Evolutionary conservation across 2,888 invertebrate species (phyloP).

Genomic region (Dendrolimus houi): DNA sequence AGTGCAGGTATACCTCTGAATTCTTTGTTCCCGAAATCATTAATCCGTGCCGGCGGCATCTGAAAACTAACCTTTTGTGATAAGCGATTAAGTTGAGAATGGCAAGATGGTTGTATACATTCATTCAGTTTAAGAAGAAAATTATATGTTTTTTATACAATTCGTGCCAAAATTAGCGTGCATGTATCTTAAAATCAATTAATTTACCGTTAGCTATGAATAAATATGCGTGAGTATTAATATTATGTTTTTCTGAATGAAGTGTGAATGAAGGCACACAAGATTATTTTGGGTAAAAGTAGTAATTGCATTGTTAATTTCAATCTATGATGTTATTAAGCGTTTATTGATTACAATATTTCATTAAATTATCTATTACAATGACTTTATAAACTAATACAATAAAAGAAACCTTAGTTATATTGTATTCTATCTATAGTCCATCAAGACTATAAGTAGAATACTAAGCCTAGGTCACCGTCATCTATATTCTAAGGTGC

Average conservation of each 20-base stretch:
- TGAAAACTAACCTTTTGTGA: background rate
- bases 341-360: too few relatives aligned
- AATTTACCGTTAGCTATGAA: constrained; percentile 41
- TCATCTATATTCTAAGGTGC: too few relatives aligned
- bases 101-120: background rate
- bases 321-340: too few relatives aligned
- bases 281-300: too few relatives aligned
- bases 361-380: too few relatives aligned
- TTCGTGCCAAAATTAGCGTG: constrained; percentile 34
- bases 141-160: background rate
- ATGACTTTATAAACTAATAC: too few relatives aligned
- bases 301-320: too few relatives aligned
- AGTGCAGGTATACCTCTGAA: constrained; percentile 47
- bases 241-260: constrained; percentile 35
- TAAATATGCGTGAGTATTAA: constrained; percentile 26
- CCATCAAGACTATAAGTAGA: too few relatives aligned
- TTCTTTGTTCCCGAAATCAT: constrained; percentile 43
- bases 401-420: too few relatives aligned
- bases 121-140: background rate
- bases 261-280: background rate
- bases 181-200: constrained; percentile 24
- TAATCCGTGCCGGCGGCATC: constrained; percentile 4
- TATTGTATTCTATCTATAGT: too few relatives aligned
- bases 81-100: too few relatives aligned
- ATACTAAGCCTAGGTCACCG: too few relatives aligned